Percentiles rank a stretch among this genome's conserved stretches.
These are phyloP conservation scores for Clitarchus hookeri DNA, from an alignment of 2,888 invertebrate species.

Conservation along the genomic window DNA sequence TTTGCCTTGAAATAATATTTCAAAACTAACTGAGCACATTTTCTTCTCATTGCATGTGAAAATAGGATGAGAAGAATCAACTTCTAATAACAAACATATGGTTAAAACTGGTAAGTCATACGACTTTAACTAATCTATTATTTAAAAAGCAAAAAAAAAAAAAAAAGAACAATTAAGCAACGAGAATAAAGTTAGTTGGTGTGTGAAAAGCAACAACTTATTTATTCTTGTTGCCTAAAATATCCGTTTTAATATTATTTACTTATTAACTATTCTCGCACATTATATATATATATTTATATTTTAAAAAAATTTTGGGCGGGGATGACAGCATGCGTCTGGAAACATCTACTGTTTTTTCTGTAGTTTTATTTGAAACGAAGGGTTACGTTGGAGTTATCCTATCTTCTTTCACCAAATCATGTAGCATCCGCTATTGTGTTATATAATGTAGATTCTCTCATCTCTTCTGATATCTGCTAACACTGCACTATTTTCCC, in stretches of 20 bases:
- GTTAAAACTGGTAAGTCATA: slow-evolving; percentile 88
- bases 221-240: slow-evolving; percentile 41
- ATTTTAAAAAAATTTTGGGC: slow-evolving; percentile 17
- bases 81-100: slow-evolving; percentile 95
- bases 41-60: slow-evolving; percentile 56
- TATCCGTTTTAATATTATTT: slow-evolving; percentile 37
- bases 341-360: slow-evolving; percentile 17
- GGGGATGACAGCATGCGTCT: slow-evolving; percentile 19
- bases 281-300: slow-evolving; percentile 17
- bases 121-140: slow-evolving; percentile 39
- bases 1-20: slow-evolving; percentile 42
- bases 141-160: slow-evolving; percentile 35
- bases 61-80: slow-evolving; percentile 95
- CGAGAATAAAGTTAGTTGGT: slow-evolving; percentile 43
- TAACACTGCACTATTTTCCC: slow-evolving; percentile 6
- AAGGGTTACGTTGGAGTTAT: not conserved
- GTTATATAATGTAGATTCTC: slow-evolving; percentile 20
- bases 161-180: slow-evolving; percentile 38
- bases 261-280: slow-evolving; percentile 32
- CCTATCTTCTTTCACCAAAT: slow-evolving; percentile 20
- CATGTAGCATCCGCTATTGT: slow-evolving; percentile 21
- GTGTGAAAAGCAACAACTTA: slow-evolving; percentile 34
- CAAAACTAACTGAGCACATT: slow-evolving; percentile 46
- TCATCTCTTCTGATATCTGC: not conserved
- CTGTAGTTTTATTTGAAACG: slow-evolving; percentile 23